Conservation (phyloP, 1,140 invertebrate species). For the Brachystomella parvula region DNA sequence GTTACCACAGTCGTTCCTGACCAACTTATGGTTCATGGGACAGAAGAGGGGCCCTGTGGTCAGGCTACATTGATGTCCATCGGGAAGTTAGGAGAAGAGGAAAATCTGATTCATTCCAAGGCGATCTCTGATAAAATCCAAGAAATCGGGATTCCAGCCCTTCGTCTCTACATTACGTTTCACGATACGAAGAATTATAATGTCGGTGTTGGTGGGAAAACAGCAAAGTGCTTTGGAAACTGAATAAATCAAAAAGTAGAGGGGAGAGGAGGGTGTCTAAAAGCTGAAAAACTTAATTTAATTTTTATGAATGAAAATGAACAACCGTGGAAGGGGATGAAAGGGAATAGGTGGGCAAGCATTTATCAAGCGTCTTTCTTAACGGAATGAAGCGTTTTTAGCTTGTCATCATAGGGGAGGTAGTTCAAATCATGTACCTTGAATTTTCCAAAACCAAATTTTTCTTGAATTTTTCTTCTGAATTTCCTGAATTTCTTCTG, state of each 20-base stretch:
- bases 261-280: not conserved
- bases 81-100: slow-evolving; percentile 52
- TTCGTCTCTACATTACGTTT: slow-evolving; percentile 56
- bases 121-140: slow-evolving; percentile 51
- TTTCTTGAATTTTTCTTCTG: no score
- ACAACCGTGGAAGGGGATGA: no score
- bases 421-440: no score
- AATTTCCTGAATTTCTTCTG: no score
- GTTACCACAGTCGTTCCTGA: slow-evolving; percentile 38
- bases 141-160: slow-evolving; percentile 50
- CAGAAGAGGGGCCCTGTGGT: slow-evolving; percentile 53
- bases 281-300: not conserved
- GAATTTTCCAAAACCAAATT: no score
- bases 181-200: slow-evolving; percentile 49
- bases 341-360: no score
- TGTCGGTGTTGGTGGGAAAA: slow-evolving; percentile 55
- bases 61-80: slow-evolving; percentile 55
- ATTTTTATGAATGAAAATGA: not conserved
- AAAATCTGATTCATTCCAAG: slow-evolving; percentile 58
- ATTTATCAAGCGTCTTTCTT: no score
- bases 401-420: no score
- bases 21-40: slow-evolving; percentile 54
- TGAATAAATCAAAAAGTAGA: not conserved
- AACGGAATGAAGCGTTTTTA: no score
- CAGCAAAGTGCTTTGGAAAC: slow-evolving; percentile 50